Evolutionary conservation across 2,888 invertebrate genomes (phyloP).

Genomic region (Parnassius smintheus): DNA sequence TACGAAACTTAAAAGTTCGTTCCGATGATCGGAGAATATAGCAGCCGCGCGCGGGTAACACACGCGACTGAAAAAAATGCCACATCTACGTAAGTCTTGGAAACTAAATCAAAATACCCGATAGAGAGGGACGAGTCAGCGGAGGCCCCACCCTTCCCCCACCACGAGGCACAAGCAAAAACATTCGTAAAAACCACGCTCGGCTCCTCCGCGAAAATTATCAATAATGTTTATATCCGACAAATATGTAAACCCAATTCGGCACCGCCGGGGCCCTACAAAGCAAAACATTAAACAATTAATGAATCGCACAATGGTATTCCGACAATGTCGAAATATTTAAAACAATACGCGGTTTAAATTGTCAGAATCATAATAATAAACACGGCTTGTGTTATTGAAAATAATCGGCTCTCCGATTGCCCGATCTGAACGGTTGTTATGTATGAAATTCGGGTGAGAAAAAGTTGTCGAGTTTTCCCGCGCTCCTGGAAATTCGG

Average conservation of each 20-base stretch:
- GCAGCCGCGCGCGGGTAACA: conserved; percentile 70
- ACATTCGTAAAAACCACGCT: conserved; percentile 77
- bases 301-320: conserved; percentile 67
- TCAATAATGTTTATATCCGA: conserved; percentile 71
- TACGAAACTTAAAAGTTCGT: conserved; percentile 41
- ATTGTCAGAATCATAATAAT: conserved; percentile 69
- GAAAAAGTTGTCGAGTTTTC: conserved; percentile 58
- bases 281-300: conserved; percentile 55
- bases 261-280: conserved; percentile 58
- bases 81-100: conserved; percentile 78
- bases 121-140: conserved; percentile 77
- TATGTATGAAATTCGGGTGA: conserved; percentile 40
- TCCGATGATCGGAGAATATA: conserved; percentile 53
- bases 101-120: conserved; percentile 81
- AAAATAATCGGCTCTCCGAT: conserved; percentile 50
- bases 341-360: conserved; percentile 71
- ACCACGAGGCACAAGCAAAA: conserved; percentile 71
- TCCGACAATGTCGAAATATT: conserved; percentile 71
- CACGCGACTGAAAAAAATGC: conserved; percentile 80
- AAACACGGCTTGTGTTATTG: conserved; percentile 61
- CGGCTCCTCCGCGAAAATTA: conserved; percentile 74
- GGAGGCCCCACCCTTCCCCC: conserved; percentile 77
- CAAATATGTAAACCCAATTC: conserved; percentile 66
- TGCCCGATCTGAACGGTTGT: conserved; percentile 38
- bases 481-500: conserved; percentile 66